Base-by-base conservation (phyloP, 1,140 invertebrate species). In the Leptinotarsa defecta region DNA sequence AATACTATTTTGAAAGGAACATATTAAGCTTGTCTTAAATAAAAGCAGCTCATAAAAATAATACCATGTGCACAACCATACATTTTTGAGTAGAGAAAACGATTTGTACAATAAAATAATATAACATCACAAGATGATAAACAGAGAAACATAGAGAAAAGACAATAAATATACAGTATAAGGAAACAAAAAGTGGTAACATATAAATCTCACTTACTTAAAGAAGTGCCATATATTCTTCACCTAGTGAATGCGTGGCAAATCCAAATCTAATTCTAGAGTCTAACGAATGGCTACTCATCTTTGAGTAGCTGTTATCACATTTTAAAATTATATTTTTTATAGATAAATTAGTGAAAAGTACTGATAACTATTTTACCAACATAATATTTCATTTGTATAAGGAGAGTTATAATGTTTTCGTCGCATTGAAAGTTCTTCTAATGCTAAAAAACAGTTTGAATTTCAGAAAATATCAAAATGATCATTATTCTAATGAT, bases 401-500 rank as follows among this genome's bases (percentile, higher is more conserved):
- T 57, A 15, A n/a, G 52, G n/a, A n/a, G 52, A 57, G 52, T 57
- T 57, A 13, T 57, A 11, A 57, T 57, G 6, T 57, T 4, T 57
- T 17, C n/a, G 13, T 57, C n/a, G 52, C 52, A 57, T 13, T 57
- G 17, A 57, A 19, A 57, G 6, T 13, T 57, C 34, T 34, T 34
- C 34, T 3, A 43, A 43, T 11, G 34, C 34, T 43, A 43, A 2
- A 43, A 43, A 43, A 43, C 11, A 11, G 11, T 43, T 43, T 43
- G 2, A 43, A 43, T 43, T 43, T 43, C 34, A 11, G 11, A 43
- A 11, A 43, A 43, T 43, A 43, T 43, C 34, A 43, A 70, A 68
- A 70, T 61, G 74, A 69, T 70, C 68, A 70, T 79, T 81, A 82
- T 68, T 75, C 83, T 84, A 84, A 75, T 84, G 83, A 84, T 84